Conservation (phyloP, 1,140 invertebrate genomes). For the Meloidogyne floridensis region DNA sequence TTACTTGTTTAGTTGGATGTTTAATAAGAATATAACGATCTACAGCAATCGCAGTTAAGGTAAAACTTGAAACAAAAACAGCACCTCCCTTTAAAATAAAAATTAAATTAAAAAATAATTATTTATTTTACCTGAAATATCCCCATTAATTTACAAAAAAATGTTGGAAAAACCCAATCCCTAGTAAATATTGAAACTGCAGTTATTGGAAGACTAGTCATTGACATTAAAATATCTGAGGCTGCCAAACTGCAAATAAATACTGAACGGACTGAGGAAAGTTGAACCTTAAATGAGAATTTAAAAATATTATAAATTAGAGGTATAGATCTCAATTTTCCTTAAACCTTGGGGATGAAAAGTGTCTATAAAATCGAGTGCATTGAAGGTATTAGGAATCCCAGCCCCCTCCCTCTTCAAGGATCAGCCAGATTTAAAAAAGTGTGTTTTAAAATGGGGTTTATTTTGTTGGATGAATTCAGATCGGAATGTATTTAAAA, state of each 20-base stretch:
- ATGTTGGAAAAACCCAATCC: constrained; percentile 63
- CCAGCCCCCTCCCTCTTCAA: too few relatives aligned
- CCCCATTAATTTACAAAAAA: constrained; percentile 65
- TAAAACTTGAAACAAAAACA: constrained; percentile 64
- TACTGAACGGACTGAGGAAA: constrained; percentile 60
- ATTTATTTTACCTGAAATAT: constrained; percentile 57
- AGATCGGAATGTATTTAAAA: too few relatives aligned
- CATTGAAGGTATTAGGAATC: too few relatives aligned
- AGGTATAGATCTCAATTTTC: too few relatives aligned
- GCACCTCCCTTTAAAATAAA: constrained; percentile 59
- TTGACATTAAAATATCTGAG: constrained; percentile 58
- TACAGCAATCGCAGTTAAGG: constrained; percentile 62
- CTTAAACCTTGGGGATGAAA: too few relatives aligned
- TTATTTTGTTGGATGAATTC: too few relatives aligned
- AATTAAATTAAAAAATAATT: not conserved
- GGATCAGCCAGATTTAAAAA: too few relatives aligned
- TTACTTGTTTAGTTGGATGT: constrained; percentile 57
- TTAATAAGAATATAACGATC: constrained; percentile 62
- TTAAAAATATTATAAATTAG: constrained; percentile 14
- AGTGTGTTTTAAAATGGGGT: too few relatives aligned
- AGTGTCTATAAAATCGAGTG: too few relatives aligned
- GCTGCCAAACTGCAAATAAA: constrained; percentile 63
- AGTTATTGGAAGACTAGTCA: constrained; percentile 62
- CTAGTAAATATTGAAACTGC: constrained; percentile 62
- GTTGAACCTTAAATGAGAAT: constrained; percentile 54